Percentiles rank a stretch among this genome's conserved stretches.
Evolutionary conservation across 2,888 invertebrate genomes (phyloP).

Genomic region (Drosophila bunnanda): DNA sequence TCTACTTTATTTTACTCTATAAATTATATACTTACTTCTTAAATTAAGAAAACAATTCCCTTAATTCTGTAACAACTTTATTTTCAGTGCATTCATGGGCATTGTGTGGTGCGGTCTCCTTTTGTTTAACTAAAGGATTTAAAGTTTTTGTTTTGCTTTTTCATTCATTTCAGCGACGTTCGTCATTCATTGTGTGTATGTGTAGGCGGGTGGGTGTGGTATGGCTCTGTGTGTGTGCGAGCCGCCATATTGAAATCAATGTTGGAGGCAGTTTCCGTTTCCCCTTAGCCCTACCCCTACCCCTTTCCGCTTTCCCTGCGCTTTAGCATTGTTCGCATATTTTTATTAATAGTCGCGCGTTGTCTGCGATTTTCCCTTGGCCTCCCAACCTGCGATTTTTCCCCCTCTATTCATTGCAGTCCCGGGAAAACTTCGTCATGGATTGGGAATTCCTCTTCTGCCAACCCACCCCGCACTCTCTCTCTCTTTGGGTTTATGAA

Average conservation of each 20-base stretch:
- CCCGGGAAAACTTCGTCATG: conserved; percentile 58
- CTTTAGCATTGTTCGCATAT: conserved; percentile 70
- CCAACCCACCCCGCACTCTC: background rate
- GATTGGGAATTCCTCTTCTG: conserved; percentile 52
- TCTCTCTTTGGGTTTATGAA: conserved; percentile 53
- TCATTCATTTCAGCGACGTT: conserved; percentile 64
- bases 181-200: conserved; percentile 59
- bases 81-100: conserved; percentile 28
- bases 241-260: conserved; percentile 69
- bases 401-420: conserved; percentile 51
- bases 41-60: background rate
- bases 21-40: no score
- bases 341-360: conserved; percentile 73
- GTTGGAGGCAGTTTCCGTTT: conserved; percentile 48
- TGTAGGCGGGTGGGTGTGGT: conserved; percentile 9
- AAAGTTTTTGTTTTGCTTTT: conserved; percentile 72
- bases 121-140: conserved; percentile 74
- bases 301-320: conserved; percentile 26
- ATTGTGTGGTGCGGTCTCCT: conserved; percentile 59
- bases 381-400: conserved; percentile 17
- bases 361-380: conserved; percentile 67
- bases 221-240: conserved; percentile 20
- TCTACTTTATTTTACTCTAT: background rate
- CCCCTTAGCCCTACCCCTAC: conserved; percentile 1
- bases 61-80: background rate